phyloP scores from a whole-genome alignment of 2,113 vertebrate genomes.

The Edolisoma coerulescens region DNA sequence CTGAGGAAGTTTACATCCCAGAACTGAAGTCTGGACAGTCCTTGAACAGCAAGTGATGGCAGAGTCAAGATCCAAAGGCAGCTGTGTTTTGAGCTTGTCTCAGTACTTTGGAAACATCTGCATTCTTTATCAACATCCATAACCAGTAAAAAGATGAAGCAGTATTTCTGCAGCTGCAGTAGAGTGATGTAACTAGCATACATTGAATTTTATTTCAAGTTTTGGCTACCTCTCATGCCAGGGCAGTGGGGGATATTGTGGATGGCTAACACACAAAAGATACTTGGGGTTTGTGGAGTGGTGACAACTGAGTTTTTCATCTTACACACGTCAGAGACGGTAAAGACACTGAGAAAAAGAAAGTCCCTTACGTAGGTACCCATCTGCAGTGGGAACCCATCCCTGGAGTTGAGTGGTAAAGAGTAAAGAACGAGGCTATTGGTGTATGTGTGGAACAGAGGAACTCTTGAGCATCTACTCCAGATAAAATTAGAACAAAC shows the following conservation, averaged over 20 bases:
- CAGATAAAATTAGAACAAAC: neutral
- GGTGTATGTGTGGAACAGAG: neutral
- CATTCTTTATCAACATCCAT: conserved; percentile 51
- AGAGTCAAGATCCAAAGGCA: conserved; percentile 34
- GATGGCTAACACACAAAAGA: neutral
- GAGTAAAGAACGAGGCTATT: neutral
- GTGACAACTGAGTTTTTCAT: neutral
- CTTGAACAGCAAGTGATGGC: conserved; percentile 46
- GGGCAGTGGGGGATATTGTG: neutral
- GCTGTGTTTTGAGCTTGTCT: conserved; percentile 48
- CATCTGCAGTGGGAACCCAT: neutral
- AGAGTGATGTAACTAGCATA: conserved; percentile 1
- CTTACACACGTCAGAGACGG: neutral
- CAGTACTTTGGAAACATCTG: conserved; percentile 59
- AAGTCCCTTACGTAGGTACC: neutral
- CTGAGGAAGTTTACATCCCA: conserved; percentile 31
- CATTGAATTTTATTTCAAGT: conserved; percentile 10
- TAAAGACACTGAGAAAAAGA: neutral
- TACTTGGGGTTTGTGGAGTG: neutral
- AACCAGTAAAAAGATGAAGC: conserved; percentile 28
- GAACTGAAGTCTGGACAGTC: conserved; percentile 47
- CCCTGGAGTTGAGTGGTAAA: neutral
- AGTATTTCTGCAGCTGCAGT: conserved; percentile 43
- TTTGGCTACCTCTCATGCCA: neutral
- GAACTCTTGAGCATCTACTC: neutral